Percentiles rank a stretch among this genome's conserved stretches.
Conservation (phyloP, 2,888 invertebrate species). For the Drosophila koepferae region DNA sequence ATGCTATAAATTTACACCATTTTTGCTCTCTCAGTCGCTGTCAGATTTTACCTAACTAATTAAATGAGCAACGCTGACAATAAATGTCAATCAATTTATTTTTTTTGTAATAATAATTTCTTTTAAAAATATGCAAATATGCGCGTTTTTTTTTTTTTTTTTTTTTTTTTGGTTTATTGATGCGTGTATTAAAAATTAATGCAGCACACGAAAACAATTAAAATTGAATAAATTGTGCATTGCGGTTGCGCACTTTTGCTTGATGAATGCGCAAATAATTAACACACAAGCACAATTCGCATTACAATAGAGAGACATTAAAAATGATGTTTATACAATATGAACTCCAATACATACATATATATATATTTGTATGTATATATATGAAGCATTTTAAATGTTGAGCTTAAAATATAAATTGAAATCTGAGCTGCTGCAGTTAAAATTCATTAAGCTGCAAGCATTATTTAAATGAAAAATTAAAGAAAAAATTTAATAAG, state of each 20-base stretch:
- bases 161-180: constrained; percentile 17
- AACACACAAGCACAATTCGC: constrained; percentile 47
- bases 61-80: constrained; percentile 33
- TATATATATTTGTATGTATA: neutral
- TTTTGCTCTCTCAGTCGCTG: constrained; percentile 14
- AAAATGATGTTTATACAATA: neutral
- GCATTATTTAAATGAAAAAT: constrained; percentile 10
- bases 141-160: neutral
- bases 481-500: neutral
- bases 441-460: constrained; percentile 17
- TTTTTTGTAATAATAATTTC: constrained; percentile 15
- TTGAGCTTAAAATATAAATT: constrained; percentile 20
- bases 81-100: constrained; percentile 29
- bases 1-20: constrained; percentile 20
- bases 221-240: constrained; percentile 55
- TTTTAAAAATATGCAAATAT: neutral
- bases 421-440: constrained; percentile 9
- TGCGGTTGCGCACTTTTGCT: constrained; percentile 40
- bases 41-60: constrained; percentile 47
- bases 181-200: constrained; percentile 35
- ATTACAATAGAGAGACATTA: constrained; percentile 28
- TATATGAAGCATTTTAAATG: neutral
- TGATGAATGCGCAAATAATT: constrained; percentile 59
- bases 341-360: neutral
- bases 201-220: constrained; percentile 54